These are phyloP conservation scores for Ephestia elutella DNA, from an alignment of 1,140 invertebrate genomes.

Conservation along the genomic window DNA sequence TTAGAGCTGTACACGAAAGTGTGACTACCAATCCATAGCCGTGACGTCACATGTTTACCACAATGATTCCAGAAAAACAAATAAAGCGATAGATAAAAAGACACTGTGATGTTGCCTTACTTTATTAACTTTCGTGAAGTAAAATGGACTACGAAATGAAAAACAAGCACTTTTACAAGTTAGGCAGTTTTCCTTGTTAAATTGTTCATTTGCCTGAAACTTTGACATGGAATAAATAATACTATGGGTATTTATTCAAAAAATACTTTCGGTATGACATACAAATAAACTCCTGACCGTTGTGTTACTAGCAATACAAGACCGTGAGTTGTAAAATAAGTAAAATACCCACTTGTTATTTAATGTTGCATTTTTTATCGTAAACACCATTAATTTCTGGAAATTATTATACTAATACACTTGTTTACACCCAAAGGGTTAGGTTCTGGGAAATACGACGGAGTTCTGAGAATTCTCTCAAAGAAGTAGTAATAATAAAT, in stretches of 20 bases:
- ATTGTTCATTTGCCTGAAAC: neutral
- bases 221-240: no score
- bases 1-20: no score
- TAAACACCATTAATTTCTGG: neutral
- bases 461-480: neutral
- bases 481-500: neutral
- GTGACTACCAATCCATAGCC: neutral
- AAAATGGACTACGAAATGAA: neutral
- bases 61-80: neutral
- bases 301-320: no score
- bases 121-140: neutral
- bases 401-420: neutral
- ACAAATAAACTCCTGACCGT: no score
- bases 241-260: no score
- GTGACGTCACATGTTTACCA: constrained; percentile 8
- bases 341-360: neutral
- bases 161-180: neutral
- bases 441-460: neutral
- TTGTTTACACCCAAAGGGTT: neutral
- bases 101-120: neutral
- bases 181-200: no score
- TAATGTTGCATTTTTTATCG: neutral
- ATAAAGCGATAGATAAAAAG: neutral
- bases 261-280: no score
- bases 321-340: no score